phyloP scores from a whole-genome alignment of 2,888 invertebrate species.

The Ptychoptera albimana region DNA sequence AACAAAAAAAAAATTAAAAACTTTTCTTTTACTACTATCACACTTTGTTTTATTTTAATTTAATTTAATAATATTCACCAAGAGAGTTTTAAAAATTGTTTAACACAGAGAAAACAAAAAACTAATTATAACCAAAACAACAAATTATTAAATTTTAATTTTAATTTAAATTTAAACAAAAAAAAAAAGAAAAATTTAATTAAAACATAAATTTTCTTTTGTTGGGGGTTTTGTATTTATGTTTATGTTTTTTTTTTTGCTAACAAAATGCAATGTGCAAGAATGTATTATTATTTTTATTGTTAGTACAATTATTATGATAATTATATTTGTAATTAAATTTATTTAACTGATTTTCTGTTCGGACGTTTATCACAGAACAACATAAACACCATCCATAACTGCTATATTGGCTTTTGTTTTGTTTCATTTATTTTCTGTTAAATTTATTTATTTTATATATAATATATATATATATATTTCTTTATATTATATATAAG shows the following conservation, averaged over 20 bases:
- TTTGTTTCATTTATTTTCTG: background rate
- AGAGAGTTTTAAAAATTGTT: too few species aligned
- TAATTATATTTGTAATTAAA: background rate
- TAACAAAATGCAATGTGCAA: constrained; percentile 3
- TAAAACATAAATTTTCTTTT: background rate
- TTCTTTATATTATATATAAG: background rate
- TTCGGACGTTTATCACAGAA: constrained; percentile 4
- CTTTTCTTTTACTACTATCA: too few species aligned
- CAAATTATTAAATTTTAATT: too few species aligned
- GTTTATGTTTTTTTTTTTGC: background rate
- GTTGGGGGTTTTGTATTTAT: background rate
- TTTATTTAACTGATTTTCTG: background rate
- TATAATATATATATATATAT: background rate
- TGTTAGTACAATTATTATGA: background rate
- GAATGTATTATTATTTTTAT: background rate
- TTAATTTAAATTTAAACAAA: too few species aligned
- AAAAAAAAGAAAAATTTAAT: too few species aligned
- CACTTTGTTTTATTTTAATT: too few species aligned
- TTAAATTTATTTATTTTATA: constrained; percentile 2
- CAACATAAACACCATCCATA: background rate
- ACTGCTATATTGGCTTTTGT: background rate
- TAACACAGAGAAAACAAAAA: too few species aligned
- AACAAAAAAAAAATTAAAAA: too few species aligned
- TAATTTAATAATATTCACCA: too few species aligned
- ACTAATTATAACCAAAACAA: too few species aligned